phyloP scores from a whole-genome alignment of 2,888 invertebrate species.

The Cinara cedri region DNA sequence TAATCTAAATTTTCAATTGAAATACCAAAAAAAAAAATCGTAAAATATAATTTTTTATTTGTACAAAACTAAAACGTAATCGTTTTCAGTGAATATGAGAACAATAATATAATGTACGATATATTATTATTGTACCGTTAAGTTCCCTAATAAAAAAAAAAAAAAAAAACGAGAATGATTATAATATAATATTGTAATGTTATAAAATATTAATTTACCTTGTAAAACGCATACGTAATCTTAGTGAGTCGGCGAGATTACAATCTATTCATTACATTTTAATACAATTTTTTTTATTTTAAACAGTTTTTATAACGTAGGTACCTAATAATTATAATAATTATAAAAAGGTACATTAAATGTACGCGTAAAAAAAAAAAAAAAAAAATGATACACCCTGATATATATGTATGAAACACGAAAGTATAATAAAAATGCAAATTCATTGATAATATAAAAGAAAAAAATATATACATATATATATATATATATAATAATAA shows the following conservation, averaged over 20 bases:
- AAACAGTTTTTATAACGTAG: slow-evolving; percentile 20
- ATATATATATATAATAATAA: too few relatives aligned
- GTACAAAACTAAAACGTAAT: too few relatives aligned
- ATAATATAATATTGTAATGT: neutral
- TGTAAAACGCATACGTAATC: slow-evolving; percentile 1
- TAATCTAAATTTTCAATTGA: too few relatives aligned
- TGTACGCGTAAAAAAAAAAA: slow-evolving; percentile 14
- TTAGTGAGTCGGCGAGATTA: slow-evolving; percentile 10
- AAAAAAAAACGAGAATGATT: too few relatives aligned
- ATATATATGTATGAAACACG: slow-evolving; percentile 18
- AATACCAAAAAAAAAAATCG: too few relatives aligned
- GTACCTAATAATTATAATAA: slow-evolving; percentile 13
- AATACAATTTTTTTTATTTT: slow-evolving; percentile 23
- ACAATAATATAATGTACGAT: too few relatives aligned
- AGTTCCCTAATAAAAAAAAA: too few relatives aligned
- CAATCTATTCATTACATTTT: slow-evolving; percentile 18
- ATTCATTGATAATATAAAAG: slow-evolving; percentile 36
- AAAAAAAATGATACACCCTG: neutral
- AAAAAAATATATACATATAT: too few relatives aligned
- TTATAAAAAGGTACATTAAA: slow-evolving; percentile 28
- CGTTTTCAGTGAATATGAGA: too few relatives aligned
- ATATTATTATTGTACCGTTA: too few relatives aligned
- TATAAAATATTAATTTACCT: neutral
- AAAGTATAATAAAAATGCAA: slow-evolving; percentile 48
- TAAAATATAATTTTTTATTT: too few relatives aligned